phyloP scores from a whole-genome alignment of 2,888 invertebrate species.

The Tetheella fluctuosa region DNA sequence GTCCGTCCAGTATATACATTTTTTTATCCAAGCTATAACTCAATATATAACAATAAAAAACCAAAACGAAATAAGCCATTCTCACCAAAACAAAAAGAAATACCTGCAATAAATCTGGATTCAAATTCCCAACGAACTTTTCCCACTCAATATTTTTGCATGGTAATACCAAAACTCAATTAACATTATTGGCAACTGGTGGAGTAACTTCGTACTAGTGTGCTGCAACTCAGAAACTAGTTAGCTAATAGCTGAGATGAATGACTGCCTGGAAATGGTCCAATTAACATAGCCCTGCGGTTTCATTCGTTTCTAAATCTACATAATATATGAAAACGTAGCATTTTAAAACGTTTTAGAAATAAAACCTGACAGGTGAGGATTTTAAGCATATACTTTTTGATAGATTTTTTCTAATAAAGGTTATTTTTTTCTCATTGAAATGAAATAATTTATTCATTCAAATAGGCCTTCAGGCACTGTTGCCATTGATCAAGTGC shows the following conservation, averaged over 20 bases:
- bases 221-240: conserved; percentile 43
- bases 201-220: conserved; percentile 22
- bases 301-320: too few relatives aligned
- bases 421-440: too few relatives aligned
- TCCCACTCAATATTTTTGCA: conserved; percentile 20
- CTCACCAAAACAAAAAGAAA: conserved; percentile 4
- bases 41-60: neutral
- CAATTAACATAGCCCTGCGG: neutral
- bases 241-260: conserved; percentile 57
- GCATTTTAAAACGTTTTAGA: too few relatives aligned
- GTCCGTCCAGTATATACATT: too few relatives aligned
- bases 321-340: too few relatives aligned
- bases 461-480: too few relatives aligned
- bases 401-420: too few relatives aligned
- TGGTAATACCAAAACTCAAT: conserved; percentile 30
- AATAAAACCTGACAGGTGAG: too few relatives aligned
- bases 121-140: conserved; percentile 22
- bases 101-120: conserved; percentile 20
- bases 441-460: too few relatives aligned
- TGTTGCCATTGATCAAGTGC: too few relatives aligned
- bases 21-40: too few relatives aligned
- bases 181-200: conserved; percentile 34
- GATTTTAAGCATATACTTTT: too few relatives aligned
- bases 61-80: neutral
- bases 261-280: conserved; percentile 30